Evolutionary conservation across 2,888 invertebrate genomes (phyloP).

Genomic region (Steromphala cineraria): DNA sequence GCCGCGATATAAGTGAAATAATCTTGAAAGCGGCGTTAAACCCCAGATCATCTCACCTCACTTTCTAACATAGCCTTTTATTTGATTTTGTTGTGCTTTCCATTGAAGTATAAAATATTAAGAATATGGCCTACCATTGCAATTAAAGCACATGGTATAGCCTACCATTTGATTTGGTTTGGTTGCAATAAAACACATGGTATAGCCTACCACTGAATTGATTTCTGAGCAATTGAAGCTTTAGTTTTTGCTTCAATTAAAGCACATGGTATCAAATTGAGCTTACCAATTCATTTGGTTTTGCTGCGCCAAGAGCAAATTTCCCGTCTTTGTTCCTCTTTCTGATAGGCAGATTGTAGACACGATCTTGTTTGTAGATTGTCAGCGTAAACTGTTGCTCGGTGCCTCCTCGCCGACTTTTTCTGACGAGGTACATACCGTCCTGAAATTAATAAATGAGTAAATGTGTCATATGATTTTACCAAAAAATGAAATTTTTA

Average conservation of each 20-base stretch:
- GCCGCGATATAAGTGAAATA: too few species aligned
- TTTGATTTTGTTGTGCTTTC: too few species aligned
- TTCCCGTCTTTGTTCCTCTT: not conserved
- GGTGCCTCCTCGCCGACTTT: constrained; percentile 9
- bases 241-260: not conserved
- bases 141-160: not conserved
- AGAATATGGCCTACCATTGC: not conserved
- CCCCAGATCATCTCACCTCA: too few species aligned
- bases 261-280: not conserved
- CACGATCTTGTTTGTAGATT: not conserved
- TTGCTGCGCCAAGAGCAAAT: constrained; percentile 7
- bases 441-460: not conserved
- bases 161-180: too few species aligned
- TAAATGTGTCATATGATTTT: too few species aligned
- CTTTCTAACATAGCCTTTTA: too few species aligned
- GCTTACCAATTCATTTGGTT: constrained; percentile 15
- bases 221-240: too few species aligned
- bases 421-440: constrained; percentile 23
- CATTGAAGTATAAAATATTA: too few species aligned
- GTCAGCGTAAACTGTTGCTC: constrained; percentile 21
- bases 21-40: too few species aligned
- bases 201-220: not conserved
- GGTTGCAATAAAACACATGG: too few species aligned
- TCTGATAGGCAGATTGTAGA: constrained; percentile 19
- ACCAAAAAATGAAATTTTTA: too few species aligned